Evolutionary conservation across 2,888 invertebrate genomes (phyloP), one percentile per base, ranked within the genome.

Genomic region (Amblyjoppa proteus): DNA sequence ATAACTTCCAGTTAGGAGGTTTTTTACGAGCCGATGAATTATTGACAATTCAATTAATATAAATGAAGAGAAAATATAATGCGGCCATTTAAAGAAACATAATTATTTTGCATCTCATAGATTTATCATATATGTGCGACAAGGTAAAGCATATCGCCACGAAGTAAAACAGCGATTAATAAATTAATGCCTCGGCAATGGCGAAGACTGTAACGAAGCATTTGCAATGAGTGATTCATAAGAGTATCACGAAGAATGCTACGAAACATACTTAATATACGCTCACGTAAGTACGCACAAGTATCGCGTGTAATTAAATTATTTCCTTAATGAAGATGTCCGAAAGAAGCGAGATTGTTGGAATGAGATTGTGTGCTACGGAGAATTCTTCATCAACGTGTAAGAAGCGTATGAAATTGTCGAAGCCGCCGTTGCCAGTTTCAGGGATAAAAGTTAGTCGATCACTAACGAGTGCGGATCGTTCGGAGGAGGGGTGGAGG

Each of bases 311-410:
- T 77, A 84, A 85, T 85, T 71, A 75, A 85, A 82, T 82, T 70
- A 79, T 75, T 81, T 70, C 58, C 81, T 79, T 81, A 75, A 82
- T 82, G 78, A 76, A 85, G 78, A 85, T 74, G 75, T 82, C 58
- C 64, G 66, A 53, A 81, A 81, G 69, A 53, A 51, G 41, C 11
- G 41, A 71, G 71, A 79, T 71, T 53, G 61, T 20, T 31, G 58
- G 61, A n/a, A 56, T 11, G n/a, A 61, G 69, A 78, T 78, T 34
- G 64, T 34, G 34, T 6, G 64, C 16, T 81, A 41, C n/a, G 49
- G 41, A 45, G 81, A 73, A 81, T 78, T 77, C 20, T 51, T 69
- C 41, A 51, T 69, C 31, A 49, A 41, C 28, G 66, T 5, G 49
- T 81, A 58, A 81, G 34, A 45, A 16, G 58, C 70, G 61, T 53